Evolutionary conservation across 2,888 invertebrate genomes (phyloP).

Genomic region (Eutolmus rufibarbis): DNA sequence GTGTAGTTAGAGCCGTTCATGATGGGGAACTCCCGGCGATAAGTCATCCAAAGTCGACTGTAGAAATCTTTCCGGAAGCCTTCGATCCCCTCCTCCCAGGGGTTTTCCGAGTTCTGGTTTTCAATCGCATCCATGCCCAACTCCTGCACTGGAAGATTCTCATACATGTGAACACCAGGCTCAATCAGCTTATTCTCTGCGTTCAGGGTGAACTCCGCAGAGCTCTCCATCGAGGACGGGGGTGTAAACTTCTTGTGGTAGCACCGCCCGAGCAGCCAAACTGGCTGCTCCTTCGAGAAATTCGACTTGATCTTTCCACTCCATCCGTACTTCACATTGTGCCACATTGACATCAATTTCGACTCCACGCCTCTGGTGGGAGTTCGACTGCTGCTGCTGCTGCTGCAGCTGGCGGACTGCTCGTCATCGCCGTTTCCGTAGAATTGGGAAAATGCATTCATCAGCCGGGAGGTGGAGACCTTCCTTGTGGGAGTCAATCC

Average conservation of each 20-base stretch:
- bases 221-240: slow-evolving; percentile 64
- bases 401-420: slow-evolving; percentile 47
- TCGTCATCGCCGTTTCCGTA: slow-evolving; percentile 51
- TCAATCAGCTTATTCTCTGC: slow-evolving; percentile 49
- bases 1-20: slow-evolving; percentile 82
- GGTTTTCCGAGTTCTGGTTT: slow-evolving; percentile 58
- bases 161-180: background rate
- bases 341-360: slow-evolving; percentile 86
- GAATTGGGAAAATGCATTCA: slow-evolving; percentile 60
- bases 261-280: slow-evolving; percentile 84
- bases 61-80: slow-evolving; percentile 84
- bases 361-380: slow-evolving; percentile 76
- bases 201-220: slow-evolving; percentile 55
- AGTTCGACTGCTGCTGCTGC: slow-evolving; percentile 56
- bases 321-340: slow-evolving; percentile 91
- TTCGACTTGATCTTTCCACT: slow-evolving; percentile 78
- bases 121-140: slow-evolving; percentile 63
- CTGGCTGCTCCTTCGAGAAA: slow-evolving; percentile 85
- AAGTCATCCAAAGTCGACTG: slow-evolving; percentile 87
- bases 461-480: slow-evolving; percentile 61
- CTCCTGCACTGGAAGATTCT: slow-evolving; percentile 63
- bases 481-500: slow-evolving; percentile 60
- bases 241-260: slow-evolving; percentile 78
- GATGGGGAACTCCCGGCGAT: slow-evolving; percentile 83
- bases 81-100: slow-evolving; percentile 72